phyloP scores from a whole-genome alignment of 2,888 invertebrate genomes.

The Achlya flavicornis region DNA sequence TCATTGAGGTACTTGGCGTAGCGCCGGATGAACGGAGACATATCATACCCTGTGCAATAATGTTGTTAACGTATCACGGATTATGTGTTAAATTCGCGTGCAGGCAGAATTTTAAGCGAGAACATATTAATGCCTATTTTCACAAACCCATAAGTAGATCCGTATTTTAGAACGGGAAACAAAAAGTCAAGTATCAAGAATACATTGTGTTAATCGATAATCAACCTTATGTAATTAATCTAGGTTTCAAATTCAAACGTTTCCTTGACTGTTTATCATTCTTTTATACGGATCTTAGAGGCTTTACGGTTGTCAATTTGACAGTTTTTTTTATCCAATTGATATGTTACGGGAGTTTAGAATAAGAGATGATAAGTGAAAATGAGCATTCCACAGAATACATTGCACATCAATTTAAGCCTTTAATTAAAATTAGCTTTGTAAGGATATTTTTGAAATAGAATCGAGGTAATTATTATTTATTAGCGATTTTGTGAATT shows the following conservation, averaged over 20 bases:
- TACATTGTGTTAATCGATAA: no score
- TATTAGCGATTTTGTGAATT: not conserved
- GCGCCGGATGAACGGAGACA: slow-evolving; percentile 99
- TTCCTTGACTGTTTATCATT: no score
- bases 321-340: no score
- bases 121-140: not conserved
- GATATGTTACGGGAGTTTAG: no score
- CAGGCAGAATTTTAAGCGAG: not conserved
- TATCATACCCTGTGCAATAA: slow-evolving; percentile 93
- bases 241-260: no score
- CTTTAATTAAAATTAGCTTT: not conserved
- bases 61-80: not conserved
- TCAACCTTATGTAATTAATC: no score
- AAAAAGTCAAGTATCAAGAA: no score
- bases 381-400: not conserved
- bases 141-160: no score
- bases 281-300: no score
- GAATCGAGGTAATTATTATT: not conserved
- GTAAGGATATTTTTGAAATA: not conserved
- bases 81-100: not conserved
- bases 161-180: no score
- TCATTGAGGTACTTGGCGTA: slow-evolving; percentile 99
- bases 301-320: no score
- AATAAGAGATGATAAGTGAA: not conserved
- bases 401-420: not conserved